Evolutionary conservation across 2,888 invertebrate species (phyloP), one percentile per base, ranked within the genome.

Genomic region (Caenorhabditis macrosperma): DNA sequence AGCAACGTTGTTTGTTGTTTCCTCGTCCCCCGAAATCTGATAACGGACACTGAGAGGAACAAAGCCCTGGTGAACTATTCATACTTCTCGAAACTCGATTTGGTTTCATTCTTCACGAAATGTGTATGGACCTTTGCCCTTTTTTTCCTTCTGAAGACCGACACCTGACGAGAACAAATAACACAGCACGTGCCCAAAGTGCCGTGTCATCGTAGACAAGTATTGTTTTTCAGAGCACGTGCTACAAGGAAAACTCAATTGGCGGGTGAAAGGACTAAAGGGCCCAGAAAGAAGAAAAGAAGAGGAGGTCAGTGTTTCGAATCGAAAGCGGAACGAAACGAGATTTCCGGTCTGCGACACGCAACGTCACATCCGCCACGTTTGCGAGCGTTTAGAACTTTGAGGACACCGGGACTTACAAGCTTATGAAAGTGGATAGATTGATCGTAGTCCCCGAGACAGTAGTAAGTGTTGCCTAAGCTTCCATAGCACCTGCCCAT

Each of bases 401-500:
- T 17, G 17, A 17, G 44, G 54, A 54, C 10, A 61, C 10, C 10
- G 1, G 35, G 71, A 74, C 79, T 79, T 26, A 79, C 79, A 68
- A 74, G 74, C 28, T 81, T 81, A 59, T 81, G 81, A 63, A 67
- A 81, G 28, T 72, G 55, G 24, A 81, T 77, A 35, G 81, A 71
- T 67, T 76, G 44, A 15, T 81, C 76, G 60, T 81, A 81, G 48
- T 81, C 63, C 30, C 67, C 63, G 22, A 81, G 72, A 72, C 81
- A 81, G 48, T 81, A 81, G 35, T 71, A 77, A 46, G 72, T 64
- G 59, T 81, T 81, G 33, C 81, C 81, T 52, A 81, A 57, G 26
- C 81, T 81, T 22, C 81, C 81, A 44, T 81, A 81, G 66, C 74
- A 76, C 52, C 81, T 17, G 17, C 81, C 81, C 66, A 72, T 77